Base-by-base conservation (phyloP, 2,888 invertebrate genomes). In the Tineola bisselliella region DNA sequence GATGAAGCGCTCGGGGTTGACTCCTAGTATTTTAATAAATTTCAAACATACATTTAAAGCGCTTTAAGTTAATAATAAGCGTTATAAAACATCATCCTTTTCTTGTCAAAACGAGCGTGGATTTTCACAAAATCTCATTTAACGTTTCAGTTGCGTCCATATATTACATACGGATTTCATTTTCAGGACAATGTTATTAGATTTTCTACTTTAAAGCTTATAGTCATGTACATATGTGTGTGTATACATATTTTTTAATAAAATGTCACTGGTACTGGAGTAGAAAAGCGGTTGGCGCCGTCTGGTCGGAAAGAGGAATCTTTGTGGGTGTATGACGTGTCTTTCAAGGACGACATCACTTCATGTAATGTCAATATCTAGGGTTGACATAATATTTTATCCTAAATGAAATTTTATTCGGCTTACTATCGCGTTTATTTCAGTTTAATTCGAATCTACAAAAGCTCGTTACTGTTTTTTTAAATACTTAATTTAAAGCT, bases 241-340 rank as follows among this genome's bases (percentile, higher is more conserved):
- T 6, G 10, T 48, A 10, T 48, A 17, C 15, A 48, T 48, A 3
- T 13, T 62, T 61, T 64, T 66, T 63, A 65, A 61, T 61, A 57
- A 31, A 56, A 61, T 54, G 54, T 61, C 48, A 61, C 44, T 61
- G 54, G 61, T 52, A 61, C 54, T 25, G 54, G 48, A 61, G 60
- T 61, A 62, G 48, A 62, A 64, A 64, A 64, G 59, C 48, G 13
- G 48, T 48, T n/a, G 58, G 56, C 56, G 56, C 56, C 56, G 56
- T 56, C 56, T 56, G 56, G 56, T 56, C 56, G 56, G 56, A 30
- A 56, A 25, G 56, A 13, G 18, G 17, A 18, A 18, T 10, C 15
- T 18, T 25, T 30, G 56, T 56, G 56, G 56, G 56, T 30, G 56
- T 18, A 52, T 25, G 56, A 56, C 56, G 56, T 18, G 56, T 18